Evolutionary conservation across 1,140 invertebrate species (phyloP).

Genomic region (Platorchestia sp.): DNA sequence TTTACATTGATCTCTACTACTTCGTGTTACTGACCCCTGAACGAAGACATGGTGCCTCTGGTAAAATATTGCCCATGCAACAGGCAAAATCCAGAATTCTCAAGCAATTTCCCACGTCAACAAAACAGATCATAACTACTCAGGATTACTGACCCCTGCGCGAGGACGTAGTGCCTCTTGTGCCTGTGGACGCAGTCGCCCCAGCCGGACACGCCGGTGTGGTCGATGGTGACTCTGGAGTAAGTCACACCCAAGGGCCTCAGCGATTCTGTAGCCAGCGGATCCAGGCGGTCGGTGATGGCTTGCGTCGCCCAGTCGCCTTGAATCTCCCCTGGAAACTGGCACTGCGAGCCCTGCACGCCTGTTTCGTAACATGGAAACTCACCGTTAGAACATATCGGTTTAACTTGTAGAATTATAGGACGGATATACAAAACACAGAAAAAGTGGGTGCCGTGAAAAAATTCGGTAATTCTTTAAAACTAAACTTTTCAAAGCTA

Average conservation of each 20-base stretch:
- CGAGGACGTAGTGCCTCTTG: constrained; percentile 33
- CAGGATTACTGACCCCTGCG: not conserved
- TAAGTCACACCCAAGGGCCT: not conserved
- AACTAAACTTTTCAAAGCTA: too few species aligned
- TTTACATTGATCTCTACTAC: too few species aligned
- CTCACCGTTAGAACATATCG: not conserved
- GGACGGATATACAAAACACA: too few species aligned
- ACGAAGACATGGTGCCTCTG: too few species aligned
- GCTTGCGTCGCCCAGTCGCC: constrained; percentile 56
- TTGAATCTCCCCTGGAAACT: constrained; percentile 56
- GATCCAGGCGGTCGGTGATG: constrained; percentile 14
- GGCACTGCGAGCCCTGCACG: not conserved
- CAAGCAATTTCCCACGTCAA: too few species aligned
- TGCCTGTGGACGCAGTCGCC: constrained; percentile 37
- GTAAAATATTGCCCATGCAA: too few species aligned
- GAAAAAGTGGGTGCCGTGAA: too few species aligned
- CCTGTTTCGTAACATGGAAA: not conserved
- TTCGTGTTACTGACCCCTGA: too few species aligned
- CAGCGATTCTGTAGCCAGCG: not conserved
- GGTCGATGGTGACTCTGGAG: constrained; percentile 37
- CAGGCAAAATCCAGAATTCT: too few species aligned
- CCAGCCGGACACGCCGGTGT: constrained; percentile 20
- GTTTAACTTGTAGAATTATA: too few species aligned
- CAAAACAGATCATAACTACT: too few species aligned
- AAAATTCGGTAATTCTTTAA: too few species aligned